These are phyloP conservation scores for Rhinolophus sinicus DNA, from an alignment of 2,113 vertebrate species.

Conservation along the genomic window DNA sequence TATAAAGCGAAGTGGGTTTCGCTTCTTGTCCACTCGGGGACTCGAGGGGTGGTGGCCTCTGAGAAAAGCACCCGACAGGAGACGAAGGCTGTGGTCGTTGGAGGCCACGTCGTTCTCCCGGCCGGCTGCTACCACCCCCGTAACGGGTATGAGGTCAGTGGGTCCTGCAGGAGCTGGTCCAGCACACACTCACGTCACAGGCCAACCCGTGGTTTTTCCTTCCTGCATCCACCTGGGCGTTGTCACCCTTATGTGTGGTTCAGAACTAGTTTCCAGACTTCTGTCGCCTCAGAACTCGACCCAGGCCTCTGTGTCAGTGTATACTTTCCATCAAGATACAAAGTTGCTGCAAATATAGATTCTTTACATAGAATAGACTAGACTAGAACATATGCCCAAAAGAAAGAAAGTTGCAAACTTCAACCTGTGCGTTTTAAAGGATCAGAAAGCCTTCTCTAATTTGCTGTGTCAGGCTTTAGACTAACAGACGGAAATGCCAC, in stretches of 20 bases:
- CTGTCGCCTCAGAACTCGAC: too few relatives aligned
- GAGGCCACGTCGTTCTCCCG: not conserved
- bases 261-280: not conserved
- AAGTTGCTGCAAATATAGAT: not conserved
- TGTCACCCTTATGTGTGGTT: not conserved
- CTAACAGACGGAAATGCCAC: not conserved
- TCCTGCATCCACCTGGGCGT: rapidly evolving
- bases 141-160: not conserved
- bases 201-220: not conserved
- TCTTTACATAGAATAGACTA: too few relatives aligned
- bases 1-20: not conserved
- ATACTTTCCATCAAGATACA: not conserved
- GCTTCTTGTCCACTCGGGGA: not conserved
- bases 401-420: not conserved
- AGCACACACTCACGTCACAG: rapidly evolving
- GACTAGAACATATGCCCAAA: not conserved
- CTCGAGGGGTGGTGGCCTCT: too few relatives aligned
- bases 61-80: rapidly evolving
- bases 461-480: not conserved
- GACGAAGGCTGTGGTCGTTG: not conserved
- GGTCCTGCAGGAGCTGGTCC: not conserved
- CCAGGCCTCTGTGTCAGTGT: not conserved
- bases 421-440: not conserved
- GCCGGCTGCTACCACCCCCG: rapidly evolving
- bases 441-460: not conserved